Conservation (phyloP, 2,113 vertebrate species). For the Menura novaehollandiae region DNA sequence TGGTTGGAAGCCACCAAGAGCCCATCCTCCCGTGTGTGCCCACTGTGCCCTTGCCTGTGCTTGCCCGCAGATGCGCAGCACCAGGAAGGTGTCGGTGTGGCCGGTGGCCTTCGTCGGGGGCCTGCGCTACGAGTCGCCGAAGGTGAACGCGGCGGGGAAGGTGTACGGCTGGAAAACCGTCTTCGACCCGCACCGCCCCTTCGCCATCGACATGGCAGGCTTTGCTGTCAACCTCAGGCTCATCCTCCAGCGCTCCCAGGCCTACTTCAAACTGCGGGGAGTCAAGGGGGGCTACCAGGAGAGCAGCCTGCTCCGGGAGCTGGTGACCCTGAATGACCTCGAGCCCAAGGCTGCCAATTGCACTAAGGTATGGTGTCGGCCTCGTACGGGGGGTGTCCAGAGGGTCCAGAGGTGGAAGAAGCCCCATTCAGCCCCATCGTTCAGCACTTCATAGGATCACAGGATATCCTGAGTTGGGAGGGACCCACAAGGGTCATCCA, state of each 20-base stretch:
- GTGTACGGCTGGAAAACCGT: constrained; percentile 98
- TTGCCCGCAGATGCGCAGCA: constrained; percentile 86
- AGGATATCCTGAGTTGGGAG: not conserved
- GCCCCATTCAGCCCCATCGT: accelerated
- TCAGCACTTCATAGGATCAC: accelerated
- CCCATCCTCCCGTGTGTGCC: not conserved
- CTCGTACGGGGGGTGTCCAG: accelerated
- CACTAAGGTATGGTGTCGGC: constrained; percentile 84
- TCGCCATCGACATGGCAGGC: constrained; percentile 98
- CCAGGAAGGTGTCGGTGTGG: constrained; percentile 94
- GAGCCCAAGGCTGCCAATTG: constrained; percentile 99
- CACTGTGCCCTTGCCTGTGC: not conserved
- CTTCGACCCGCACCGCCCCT: constrained; percentile 95
- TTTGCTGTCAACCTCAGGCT: constrained; percentile 95
- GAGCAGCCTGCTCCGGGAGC: constrained; percentile 93
- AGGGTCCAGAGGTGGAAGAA: not conserved
- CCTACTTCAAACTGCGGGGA: constrained; percentile 95
- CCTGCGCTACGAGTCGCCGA: constrained; percentile 93
- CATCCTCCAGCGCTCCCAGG: constrained; percentile 93
- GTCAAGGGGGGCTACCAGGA: constrained; percentile 98
- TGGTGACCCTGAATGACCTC: constrained; percentile 92
- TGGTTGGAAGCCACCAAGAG: too few species aligned
- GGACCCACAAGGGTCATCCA: not conserved
- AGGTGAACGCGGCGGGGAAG: constrained; percentile 93
- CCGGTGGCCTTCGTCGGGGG: constrained; percentile 96